Evolutionary conservation across 2,888 invertebrate genomes (phyloP).

Genomic region (Agrotis exclamationis): DNA sequence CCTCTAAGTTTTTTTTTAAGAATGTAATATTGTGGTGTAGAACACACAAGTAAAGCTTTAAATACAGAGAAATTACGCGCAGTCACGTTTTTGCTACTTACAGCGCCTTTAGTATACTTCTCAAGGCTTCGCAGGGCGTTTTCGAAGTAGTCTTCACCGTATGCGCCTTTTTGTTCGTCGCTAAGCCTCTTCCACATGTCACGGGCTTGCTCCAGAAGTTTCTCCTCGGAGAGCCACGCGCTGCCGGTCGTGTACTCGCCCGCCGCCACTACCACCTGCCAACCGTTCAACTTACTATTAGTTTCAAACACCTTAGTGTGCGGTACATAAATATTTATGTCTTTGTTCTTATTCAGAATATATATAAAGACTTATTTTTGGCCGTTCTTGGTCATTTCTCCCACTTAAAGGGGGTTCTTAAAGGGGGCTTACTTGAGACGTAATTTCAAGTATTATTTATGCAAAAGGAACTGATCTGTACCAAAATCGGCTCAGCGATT

Average conservation of each 20-base stretch:
- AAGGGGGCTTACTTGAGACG: too few species aligned
- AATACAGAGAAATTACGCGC: constrained; percentile 65
- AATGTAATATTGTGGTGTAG: constrained; percentile 32
- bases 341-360: neutral
- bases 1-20: constrained; percentile 16
- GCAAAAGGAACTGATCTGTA: too few species aligned
- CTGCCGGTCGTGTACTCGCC: constrained; percentile 96
- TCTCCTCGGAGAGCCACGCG: constrained; percentile 94
- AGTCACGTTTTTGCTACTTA: constrained; percentile 81
- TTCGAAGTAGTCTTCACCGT: constrained; percentile 96
- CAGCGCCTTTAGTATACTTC: constrained; percentile 94
- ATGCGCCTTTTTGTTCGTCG: constrained; percentile 94
- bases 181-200: constrained; percentile 96
- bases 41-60: constrained; percentile 47
- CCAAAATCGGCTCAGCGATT: too few species aligned
- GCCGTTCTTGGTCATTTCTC: too few species aligned
- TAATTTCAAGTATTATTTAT: too few species aligned
- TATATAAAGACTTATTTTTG: too few species aligned
- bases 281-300: constrained; percentile 27
- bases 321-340: constrained; percentile 2
- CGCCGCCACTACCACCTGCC: constrained; percentile 94
- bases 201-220: constrained; percentile 93
- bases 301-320: constrained; percentile 14
- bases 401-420: too few species aligned
- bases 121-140: constrained; percentile 95